These are phyloP conservation scores for Oreochromis niloticus DNA, from an alignment of 2,113 vertebrate species.

Conservation along the genomic window DNA sequence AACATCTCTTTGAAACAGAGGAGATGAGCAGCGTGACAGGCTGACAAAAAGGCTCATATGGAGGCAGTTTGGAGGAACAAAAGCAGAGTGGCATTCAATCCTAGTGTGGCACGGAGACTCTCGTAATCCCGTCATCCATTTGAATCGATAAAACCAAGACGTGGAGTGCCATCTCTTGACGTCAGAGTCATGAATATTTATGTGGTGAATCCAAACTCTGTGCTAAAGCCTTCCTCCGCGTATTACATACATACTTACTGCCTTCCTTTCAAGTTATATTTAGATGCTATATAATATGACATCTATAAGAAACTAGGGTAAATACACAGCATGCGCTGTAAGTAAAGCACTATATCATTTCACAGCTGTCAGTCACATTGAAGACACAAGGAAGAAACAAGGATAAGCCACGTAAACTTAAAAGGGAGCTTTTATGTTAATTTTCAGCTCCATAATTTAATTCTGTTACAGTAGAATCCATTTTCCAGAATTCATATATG, in stretches of 20 bases:
- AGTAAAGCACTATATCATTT: not conserved
- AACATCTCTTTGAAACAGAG: not conserved
- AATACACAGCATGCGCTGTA: not conserved
- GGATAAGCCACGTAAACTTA: not conserved
- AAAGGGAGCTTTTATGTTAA: not conserved
- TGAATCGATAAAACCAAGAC: conserved; percentile 42
- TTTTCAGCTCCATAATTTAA: not conserved
- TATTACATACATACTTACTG: not conserved
- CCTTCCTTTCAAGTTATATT: not conserved
- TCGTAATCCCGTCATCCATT: conserved; percentile 45
- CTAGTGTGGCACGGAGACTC: not conserved
- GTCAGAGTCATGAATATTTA: conserved; percentile 54
- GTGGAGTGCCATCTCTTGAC: conserved; percentile 29
- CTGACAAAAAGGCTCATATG: not conserved
- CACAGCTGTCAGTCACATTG: not conserved
- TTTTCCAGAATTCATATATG: not conserved
- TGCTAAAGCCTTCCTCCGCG: conserved; percentile 1
- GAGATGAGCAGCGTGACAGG: not conserved
- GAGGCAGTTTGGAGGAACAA: conserved; percentile 27
- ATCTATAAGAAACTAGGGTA: not conserved
- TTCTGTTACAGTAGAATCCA: not conserved
- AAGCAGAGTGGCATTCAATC: conserved; percentile 22
- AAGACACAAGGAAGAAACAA: not conserved
- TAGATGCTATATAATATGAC: not conserved
- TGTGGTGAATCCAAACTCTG: conserved; percentile 29